phyloP scores from a whole-genome alignment of 2,113 vertebrate genomes.

The Fulmarus glacialis region DNA sequence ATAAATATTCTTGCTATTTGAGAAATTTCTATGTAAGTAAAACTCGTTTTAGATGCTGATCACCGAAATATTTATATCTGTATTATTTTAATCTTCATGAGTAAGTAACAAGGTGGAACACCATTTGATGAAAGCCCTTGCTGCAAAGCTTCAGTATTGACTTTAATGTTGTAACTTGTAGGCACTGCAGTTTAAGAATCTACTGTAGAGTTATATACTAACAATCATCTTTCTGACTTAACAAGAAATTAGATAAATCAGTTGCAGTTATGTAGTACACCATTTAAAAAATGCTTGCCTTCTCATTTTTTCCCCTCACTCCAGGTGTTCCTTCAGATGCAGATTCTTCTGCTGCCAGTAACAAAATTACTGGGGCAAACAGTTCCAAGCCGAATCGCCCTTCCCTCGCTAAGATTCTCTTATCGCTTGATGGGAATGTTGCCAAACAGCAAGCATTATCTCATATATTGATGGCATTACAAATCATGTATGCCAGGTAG shows the following conservation, averaged over 20 bases:
- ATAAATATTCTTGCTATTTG: background rate
- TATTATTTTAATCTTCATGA: background rate
- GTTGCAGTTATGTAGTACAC: background rate
- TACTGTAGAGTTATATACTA: background rate
- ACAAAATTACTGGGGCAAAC: conserved; percentile 88
- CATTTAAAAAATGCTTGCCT: background rate
- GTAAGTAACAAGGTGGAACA: background rate
- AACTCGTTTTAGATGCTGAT: background rate
- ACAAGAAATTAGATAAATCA: background rate
- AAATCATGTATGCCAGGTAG: conserved; percentile 97
- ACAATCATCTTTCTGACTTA: background rate
- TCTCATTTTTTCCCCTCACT: background rate
- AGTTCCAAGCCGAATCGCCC: conserved; percentile 89
- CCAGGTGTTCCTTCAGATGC: conserved; percentile 93
- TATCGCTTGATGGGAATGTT: conserved; percentile 92
- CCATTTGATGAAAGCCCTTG: background rate
- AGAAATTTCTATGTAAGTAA: background rate
- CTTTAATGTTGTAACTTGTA: background rate
- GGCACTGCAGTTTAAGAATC: background rate
- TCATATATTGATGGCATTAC: conserved; percentile 91
- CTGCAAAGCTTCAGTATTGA: background rate
- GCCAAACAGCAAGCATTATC: conserved; percentile 95
- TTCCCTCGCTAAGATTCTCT: conserved; percentile 94
- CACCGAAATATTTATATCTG: background rate
- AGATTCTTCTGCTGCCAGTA: conserved; percentile 87